Base-by-base conservation (phyloP, 2,888 invertebrate genomes). In the Lasioglossum calceatum region DNA sequence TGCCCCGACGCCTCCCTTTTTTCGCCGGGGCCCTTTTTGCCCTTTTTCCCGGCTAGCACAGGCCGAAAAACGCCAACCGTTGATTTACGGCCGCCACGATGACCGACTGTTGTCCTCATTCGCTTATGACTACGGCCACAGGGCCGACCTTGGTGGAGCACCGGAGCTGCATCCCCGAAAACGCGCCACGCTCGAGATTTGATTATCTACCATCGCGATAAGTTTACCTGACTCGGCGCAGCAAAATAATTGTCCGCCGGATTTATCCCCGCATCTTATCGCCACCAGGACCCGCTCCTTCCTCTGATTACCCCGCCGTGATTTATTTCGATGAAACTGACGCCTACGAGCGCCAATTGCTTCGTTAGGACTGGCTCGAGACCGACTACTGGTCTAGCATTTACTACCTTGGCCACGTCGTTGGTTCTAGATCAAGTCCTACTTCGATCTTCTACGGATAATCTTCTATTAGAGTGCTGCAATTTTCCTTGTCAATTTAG, bases 81-180 rank as follows among this genome's bases (percentile, higher is more conserved):
- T 92, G 92, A 95, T 95, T 95, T 95, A 95, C 94, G 93, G 92
- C 92, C 91, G 90, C 91, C 88, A 92, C 93, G 93, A 94, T 95
- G 95, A 95, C 95, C 95, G 94, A 94, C 93, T 95, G 94, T 92
- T 95, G 94, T 94, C 92, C 94, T 91, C 93, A 85, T 88, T 92
- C 92, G 89, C 89, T 91, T 91, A 91, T 91, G 89, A 90, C 86
- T 86, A 73, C 77, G 79, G 82, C 72, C 82, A 85, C 74, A 76
- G 50, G 27, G 16, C 64, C 87, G 88, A 86, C 90, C 90, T 90
- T 90, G 89, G 75, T 64, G 36, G 32, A 67, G 61, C 32, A 77
- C 80, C 76, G 64, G 23, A 16, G 10, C 58, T 64, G 42, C 39
- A 39, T 36, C 67, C 44, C 19, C 47, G 72, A 23, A 75, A 86